Percentiles rank a stretch among this genome's conserved stretches.
Conservation (phyloP, 1,140 invertebrate species). For the Drosophila nasuta region DNA sequence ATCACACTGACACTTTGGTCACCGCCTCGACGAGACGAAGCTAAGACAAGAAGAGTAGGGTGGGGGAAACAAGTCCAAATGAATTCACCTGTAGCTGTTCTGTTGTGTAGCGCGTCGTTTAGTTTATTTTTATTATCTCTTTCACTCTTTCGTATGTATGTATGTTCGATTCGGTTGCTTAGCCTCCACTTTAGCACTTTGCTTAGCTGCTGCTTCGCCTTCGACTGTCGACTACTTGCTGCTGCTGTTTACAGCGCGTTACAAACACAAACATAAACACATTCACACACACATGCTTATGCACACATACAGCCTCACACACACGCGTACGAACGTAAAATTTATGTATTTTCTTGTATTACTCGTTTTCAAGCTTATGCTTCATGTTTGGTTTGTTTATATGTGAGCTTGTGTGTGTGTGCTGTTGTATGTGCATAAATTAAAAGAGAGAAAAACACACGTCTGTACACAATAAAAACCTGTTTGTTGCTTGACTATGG, state of each 20-base stretch:
- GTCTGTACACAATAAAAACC: slow-evolving; percentile 82
- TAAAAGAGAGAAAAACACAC: slow-evolving; percentile 70
- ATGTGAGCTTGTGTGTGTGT: slow-evolving; percentile 46
- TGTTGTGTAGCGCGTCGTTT: slow-evolving; percentile 52
- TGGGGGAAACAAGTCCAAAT: slow-evolving; percentile 42
- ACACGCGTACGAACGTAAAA: slow-evolving; percentile 36
- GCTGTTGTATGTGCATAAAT: slow-evolving; percentile 72
- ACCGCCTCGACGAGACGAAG: slow-evolving; percentile 30
- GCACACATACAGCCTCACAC: slow-evolving; percentile 13
- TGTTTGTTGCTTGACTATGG: slow-evolving; percentile 73
- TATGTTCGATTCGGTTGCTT: slow-evolving; percentile 57
- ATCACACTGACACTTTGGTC: slow-evolving; percentile 34
- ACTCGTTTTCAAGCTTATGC: slow-evolving; percentile 70
- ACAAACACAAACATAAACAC: slow-evolving; percentile 44
- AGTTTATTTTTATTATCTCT: slow-evolving; percentile 42
- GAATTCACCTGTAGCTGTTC: slow-evolving; percentile 54
- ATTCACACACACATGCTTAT: slow-evolving; percentile 19
- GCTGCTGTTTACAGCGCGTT: slow-evolving; percentile 72
- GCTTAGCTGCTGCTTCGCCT: slow-evolving; percentile 43
- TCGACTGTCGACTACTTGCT: slow-evolving; percentile 49
- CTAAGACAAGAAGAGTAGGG: not conserved
- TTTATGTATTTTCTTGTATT: slow-evolving; percentile 80
- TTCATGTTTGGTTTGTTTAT: slow-evolving; percentile 69
- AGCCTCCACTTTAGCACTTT: slow-evolving; percentile 68
- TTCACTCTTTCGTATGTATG: slow-evolving; percentile 31